Evolutionary conservation across 2,797 vertebrate species (phyloP).

Genomic region (Periparus ater): DNA sequence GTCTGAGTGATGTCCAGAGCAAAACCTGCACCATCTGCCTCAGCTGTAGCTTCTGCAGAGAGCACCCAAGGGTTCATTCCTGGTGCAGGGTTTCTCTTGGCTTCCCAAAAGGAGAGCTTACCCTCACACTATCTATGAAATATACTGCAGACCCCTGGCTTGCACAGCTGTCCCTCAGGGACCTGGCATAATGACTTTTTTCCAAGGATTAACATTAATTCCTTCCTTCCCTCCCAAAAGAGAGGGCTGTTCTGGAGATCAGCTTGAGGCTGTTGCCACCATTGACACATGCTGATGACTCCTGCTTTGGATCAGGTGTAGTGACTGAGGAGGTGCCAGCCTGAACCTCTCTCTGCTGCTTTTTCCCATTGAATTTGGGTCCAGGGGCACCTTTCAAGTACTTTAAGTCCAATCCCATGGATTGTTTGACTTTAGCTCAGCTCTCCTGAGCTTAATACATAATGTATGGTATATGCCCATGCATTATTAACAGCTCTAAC

Average conservation of each 20-base stretch:
- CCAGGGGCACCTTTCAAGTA: neutral
- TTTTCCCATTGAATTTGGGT: neutral
- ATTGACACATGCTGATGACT: fast-evolving
- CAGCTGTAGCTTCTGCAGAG: neutral
- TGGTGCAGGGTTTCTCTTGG: fast-evolving
- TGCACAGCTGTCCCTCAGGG: fast-evolving
- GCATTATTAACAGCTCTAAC: constrained; percentile 1
- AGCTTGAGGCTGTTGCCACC: neutral
- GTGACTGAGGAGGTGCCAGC: neutral
- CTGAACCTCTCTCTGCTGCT: neutral
- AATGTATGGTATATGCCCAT: neutral
- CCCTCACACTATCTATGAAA: fast-evolving
- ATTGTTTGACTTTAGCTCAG: neutral
- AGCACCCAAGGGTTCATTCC: neutral
- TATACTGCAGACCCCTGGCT: neutral
- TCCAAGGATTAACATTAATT: neutral
- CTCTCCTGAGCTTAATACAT: neutral
- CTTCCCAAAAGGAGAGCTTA: neutral
- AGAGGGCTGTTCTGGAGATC: neutral
- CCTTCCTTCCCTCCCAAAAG: neutral
- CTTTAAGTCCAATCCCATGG: neutral
- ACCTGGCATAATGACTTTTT: neutral
- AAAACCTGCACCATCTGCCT: neutral
- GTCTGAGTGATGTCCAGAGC: neutral
- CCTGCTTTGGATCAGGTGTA: neutral